A percentile compares a stretch with the other conserved stretches of the same genome.
Conservation (phyloP, 2,113 vertebrate species). For the Upupa epops region DNA sequence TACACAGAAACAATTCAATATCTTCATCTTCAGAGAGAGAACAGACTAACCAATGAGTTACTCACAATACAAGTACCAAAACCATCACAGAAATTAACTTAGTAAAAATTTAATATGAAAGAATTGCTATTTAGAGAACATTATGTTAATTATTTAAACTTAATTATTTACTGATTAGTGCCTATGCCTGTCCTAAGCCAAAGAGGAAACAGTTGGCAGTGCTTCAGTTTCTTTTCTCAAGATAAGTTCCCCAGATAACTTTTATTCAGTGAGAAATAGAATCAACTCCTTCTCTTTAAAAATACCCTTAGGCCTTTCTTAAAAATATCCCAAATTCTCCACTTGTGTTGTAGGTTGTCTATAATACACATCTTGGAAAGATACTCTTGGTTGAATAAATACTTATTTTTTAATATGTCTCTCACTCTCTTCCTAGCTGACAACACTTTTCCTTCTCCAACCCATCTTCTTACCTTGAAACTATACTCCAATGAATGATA, state of each 20-base stretch:
- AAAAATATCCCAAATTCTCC: not conserved
- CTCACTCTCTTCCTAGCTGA: not conserved
- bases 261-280: not conserved
- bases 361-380: not conserved
- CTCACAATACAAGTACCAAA: not conserved
- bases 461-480: not conserved
- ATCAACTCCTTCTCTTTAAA: not conserved
- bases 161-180: not conserved
- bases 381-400: not conserved
- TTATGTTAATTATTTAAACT: not conserved
- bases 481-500: not conserved
- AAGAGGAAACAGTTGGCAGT: not conserved
- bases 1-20: not conserved
- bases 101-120: not conserved
- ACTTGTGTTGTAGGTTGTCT: not conserved
- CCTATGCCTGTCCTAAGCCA: not conserved
- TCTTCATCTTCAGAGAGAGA: not conserved
- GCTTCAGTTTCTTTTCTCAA: not conserved
- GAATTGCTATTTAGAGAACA: not conserved
- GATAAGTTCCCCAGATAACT: not conserved
- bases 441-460: not conserved
- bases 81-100: not conserved
- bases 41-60: not conserved
- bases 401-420: not conserved
- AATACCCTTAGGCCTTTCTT: not conserved